These are phyloP conservation scores for Glomeris marginata DNA, from an alignment of 2,888 invertebrate genomes.

Conservation along the genomic window DNA sequence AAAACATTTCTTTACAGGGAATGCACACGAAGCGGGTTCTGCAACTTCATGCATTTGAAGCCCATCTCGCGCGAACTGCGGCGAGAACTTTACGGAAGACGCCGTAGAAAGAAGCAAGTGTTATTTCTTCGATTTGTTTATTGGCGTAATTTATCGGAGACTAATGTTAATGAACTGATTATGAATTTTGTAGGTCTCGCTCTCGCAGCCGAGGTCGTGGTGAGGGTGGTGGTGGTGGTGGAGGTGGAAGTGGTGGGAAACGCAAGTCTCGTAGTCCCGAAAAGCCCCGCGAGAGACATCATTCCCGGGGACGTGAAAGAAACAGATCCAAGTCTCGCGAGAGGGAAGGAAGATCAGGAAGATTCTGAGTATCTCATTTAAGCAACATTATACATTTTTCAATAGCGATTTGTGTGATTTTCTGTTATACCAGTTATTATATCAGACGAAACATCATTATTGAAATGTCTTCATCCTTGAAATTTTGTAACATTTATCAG, in stretches of 20 bases:
- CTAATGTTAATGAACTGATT: neutral
- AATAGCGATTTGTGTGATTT: no score
- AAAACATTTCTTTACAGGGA: conserved; percentile 41
- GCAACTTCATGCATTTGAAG: conserved; percentile 99
- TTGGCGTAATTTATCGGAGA: neutral
- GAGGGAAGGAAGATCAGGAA: conserved; percentile 41
- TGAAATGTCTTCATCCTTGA: no score
- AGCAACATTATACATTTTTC: no score
- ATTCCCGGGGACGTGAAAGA: conserved; percentile 27
- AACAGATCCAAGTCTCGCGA: conserved; percentile 17
- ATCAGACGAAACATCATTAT: no score
- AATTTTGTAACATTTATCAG: no score
- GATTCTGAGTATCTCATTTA: conserved; percentile 30
- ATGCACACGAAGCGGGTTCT: conserved; percentile 96
- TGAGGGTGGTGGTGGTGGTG: conserved; percentile 7
- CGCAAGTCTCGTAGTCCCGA: conserved; percentile 14
- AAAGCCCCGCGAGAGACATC: conserved; percentile 18
- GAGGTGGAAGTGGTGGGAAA: conserved; percentile 4
- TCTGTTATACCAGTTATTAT: no score
- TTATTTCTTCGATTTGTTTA: neutral
- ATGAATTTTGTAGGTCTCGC: conserved; percentile 10
- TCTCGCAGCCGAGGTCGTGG: conserved; percentile 15
- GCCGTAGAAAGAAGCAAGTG: conserved; percentile 17
- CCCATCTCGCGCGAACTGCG: conserved; percentile 91
- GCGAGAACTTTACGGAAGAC: conserved; percentile 45